These are phyloP conservation scores for Poeciliopsis turrubarensis DNA, from an alignment of 2,113 vertebrate species.

Conservation along the genomic window DNA sequence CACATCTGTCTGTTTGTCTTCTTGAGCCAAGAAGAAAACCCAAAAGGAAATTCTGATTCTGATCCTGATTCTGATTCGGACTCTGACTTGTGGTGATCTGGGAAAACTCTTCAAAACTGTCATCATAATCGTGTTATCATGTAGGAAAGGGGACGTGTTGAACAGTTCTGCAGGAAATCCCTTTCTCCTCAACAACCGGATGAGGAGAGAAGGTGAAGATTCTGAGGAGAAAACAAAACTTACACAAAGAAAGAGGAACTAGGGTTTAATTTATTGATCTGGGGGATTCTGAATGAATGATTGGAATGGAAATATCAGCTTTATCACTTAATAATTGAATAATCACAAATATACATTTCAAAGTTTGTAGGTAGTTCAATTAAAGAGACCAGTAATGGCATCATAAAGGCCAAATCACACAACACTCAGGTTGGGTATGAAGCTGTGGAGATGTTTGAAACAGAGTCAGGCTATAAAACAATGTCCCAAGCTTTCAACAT, in stretches of 20 bases:
- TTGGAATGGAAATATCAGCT: background rate
- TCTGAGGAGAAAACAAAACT: background rate
- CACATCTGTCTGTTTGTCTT: conserved; percentile 77
- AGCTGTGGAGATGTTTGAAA: too few relatives aligned
- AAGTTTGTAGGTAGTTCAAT: background rate
- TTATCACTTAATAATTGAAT: background rate
- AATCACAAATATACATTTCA: background rate
- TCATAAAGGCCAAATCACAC: too few relatives aligned
- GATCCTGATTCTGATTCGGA: conserved; percentile 3
- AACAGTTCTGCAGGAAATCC: conserved; percentile 32
- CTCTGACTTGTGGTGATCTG: conserved; percentile 42
- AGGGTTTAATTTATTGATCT: background rate
- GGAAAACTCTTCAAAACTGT: conserved; percentile 74
- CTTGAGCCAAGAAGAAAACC: conserved; percentile 54
- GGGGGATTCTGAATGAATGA: background rate
- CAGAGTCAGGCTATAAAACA: too few relatives aligned
- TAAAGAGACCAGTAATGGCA: background rate
- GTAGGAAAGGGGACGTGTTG: conserved; percentile 34
- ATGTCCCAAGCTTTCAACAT: too few relatives aligned
- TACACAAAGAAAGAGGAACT: background rate
- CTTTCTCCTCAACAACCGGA: conserved; percentile 18
- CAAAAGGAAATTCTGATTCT: background rate
- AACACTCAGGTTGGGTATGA: too few relatives aligned
- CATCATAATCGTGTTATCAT: conserved; percentile 66
- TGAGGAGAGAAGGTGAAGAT: conserved; percentile 17